Evolutionary conservation across 2,797 vertebrate genomes (phyloP), one percentile per base, ranked within the genome.

Genomic region (Kryptolebias ocellatus): DNA sequence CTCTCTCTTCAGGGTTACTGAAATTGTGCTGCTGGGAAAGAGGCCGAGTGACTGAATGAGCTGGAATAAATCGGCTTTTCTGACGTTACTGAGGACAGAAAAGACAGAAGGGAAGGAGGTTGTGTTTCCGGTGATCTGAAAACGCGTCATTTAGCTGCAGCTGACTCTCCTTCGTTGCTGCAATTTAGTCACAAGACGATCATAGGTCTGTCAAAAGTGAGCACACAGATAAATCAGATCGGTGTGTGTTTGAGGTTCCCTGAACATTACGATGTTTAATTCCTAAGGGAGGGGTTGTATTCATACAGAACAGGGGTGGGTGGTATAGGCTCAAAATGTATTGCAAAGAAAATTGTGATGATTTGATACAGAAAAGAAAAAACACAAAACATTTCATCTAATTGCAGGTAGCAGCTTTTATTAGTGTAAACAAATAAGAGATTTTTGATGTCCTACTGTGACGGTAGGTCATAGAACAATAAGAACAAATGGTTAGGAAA

Each of bases 91-190:
- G 18, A 17, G 27, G 31, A 5, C 52, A 56, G 27, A 44, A 9
- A 18, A 45, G 53, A 46, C 14, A 12, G 18, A 47, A 16, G 16
- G n/a, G 11, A 7, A 45, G 37, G 37, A 39, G 11, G 2, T 39
- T 1, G 18, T 59, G 57, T 27, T 27, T 11, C 39, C 46, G 15
- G 12, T 11, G 29, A 51, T 63, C 27, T 42, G 49, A 34, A 60
- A 61, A 31, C 66, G 17, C 47, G 44, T 58, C 29, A 24, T 62
- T 62, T 44, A 59, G 29, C 44, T 20, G 10, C 42, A 37, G 51
- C 16, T 37, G 29, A 37, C 45, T 47, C 39, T 53, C 12, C 28
- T 8, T 44, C 12, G 55, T 14, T 50, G 10, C 60, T 59, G 50
- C 54, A 59, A 37, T 64, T 54, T 54, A 29, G 15, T 15, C 45